Evolutionary conservation across 2,797 vertebrate genomes (phyloP).

Genomic region (Hemibagrus guttatus): DNA sequence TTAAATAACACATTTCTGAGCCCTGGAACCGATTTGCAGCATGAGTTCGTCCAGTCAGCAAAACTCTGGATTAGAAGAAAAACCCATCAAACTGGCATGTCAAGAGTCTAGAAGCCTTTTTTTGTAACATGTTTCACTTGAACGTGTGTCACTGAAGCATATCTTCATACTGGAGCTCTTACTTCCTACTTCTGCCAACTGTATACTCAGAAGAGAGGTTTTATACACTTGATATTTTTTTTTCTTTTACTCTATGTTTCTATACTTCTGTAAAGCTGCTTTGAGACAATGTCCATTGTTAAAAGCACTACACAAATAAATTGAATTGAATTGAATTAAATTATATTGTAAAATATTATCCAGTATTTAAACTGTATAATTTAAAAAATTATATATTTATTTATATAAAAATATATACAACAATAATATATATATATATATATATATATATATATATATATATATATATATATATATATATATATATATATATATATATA

Average conservation of each 20-base stretch:
- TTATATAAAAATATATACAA: too few relatives aligned
- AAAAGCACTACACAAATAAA: too few relatives aligned
- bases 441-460: too few relatives aligned
- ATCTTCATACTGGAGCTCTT: not conserved
- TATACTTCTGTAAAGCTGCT: too few relatives aligned
- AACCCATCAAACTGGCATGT: not conserved
- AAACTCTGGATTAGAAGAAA: constrained; percentile 7
- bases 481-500: too few relatives aligned
- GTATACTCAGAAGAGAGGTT: not conserved
- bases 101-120: not conserved
- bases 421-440: too few relatives aligned
- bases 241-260: too few relatives aligned
- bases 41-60: constrained; percentile 21
- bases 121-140: not conserved
- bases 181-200: not conserved
- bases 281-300: too few relatives aligned
- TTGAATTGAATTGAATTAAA: too few relatives aligned
- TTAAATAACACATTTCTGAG: not conserved
- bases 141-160: not conserved
- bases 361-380: not conserved
- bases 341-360: not conserved
- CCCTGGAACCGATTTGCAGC: not conserved
- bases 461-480: too few relatives aligned
- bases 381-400: too few relatives aligned
- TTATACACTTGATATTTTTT: too few relatives aligned